Conservation (phyloP, 2,113 vertebrate genomes). For the Hucho hucho region DNA sequence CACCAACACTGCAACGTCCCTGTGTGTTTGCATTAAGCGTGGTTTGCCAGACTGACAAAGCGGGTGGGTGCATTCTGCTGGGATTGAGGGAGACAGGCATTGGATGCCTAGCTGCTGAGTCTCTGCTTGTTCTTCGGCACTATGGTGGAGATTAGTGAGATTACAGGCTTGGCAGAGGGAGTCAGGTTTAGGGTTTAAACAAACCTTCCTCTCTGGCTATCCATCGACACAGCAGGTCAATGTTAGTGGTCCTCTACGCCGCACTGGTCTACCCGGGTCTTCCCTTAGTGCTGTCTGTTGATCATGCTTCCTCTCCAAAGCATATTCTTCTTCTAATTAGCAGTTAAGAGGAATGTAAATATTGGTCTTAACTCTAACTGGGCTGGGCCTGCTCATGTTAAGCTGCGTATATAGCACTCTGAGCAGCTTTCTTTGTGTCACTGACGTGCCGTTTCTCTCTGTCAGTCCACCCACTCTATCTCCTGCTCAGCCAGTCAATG, state of each 20-base stretch:
- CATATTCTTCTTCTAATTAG: not conserved
- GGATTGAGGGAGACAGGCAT: not conserved
- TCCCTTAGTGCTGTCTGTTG: not conserved
- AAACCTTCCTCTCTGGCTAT: constrained; percentile 59
- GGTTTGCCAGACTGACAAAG: no score
- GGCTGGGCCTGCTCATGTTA: no score
- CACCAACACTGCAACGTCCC: no score
- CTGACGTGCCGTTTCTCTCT: no score
- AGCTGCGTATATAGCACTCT: no score
- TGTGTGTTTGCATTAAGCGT: no score
- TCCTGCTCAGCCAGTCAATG: no score
- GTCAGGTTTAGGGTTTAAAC: constrained; percentile 61
- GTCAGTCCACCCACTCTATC: no score
- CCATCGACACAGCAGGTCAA: not conserved
- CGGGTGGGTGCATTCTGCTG: no score
- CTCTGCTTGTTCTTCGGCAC: constrained; percentile 24
- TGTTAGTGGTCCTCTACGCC: not conserved
- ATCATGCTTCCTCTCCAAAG: not conserved
- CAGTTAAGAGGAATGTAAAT: no score
- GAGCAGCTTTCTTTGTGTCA: no score
- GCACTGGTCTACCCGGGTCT: not conserved
- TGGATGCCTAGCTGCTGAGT: constrained; percentile 7
- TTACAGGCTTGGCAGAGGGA: constrained; percentile 35
- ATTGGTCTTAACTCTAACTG: no score
- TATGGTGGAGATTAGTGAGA: constrained; percentile 33